Base-by-base conservation (phyloP, 1,140 invertebrate genomes). In the Phthorimaea operculella region DNA sequence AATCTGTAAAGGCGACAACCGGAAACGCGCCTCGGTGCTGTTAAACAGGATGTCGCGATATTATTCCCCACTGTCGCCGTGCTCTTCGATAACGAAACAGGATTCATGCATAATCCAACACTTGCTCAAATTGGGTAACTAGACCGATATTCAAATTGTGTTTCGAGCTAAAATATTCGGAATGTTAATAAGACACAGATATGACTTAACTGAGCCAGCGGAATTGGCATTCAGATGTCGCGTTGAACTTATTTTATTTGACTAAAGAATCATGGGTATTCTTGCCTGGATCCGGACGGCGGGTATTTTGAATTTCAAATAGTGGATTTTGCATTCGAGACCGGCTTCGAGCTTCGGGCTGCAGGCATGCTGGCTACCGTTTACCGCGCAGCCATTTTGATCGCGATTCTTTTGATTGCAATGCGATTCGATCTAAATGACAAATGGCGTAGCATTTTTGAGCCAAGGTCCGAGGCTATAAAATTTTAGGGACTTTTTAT, bases 301-400 rank as follows among this genome's bases (percentile, higher is more conserved):
- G 68, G 51, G 62, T 74, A 72, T 78, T 83, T 83, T 83, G 75
- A 80, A 83, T 68, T 83, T 80, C 79, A 80, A 80, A 83, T 80
- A 74, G 74, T 59, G 64, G 79, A 70, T 74, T 83, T 79, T 76
- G 73, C 71, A 83, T 80, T 80, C 60, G 66, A 64, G 80, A 79
- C 76, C 73, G 65, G 67, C 68, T 64, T 63, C 47, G 63, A 66
- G 62, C 67, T 62, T 55, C 54, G 59, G 55, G 68, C 54, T 52
- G 51, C 58, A 28, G 66, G 62, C 67, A 63, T 55, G 51, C 52
- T 16, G 11, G 44, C 28, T 34, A 34, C 53, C 52, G 44, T 56
- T 64, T 55, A 51, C 48, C 28, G 17, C 17, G 15, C 48, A 54
- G 49, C 52, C 58, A 59, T 64, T 66, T 64, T 59, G 57, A 65